Evolutionary conservation across 1,140 invertebrate species (phyloP), one percentile per base, ranked within the genome.

Genomic region (Neoseiulus cucumeris): DNA sequence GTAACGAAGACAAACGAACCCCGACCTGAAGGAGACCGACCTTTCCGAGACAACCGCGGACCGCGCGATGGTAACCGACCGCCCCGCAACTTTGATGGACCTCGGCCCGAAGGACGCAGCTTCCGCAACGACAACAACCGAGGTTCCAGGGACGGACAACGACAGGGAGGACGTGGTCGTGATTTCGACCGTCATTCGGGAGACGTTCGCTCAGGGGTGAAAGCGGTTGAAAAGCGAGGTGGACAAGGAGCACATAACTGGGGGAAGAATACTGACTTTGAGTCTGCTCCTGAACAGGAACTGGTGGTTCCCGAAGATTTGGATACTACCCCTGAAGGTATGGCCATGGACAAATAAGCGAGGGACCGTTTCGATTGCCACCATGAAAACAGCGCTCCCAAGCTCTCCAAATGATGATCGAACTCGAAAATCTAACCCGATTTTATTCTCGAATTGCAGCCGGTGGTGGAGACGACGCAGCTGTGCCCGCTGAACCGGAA

Each of bases 151-250:
- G 51, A 39, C 33, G 33, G 33, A 39, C 33, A 39, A 39, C 33
- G 33, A 39, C 33, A 4, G 4, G 33, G 33, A 6, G 33, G 33
- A 39, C 33, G 33, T 6, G 33, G 33, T 6, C 33, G 33, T 25
- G 51, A 59, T 4, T 59, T 59, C 33, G 51, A 59, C 33, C 51
- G 51, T n/a, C 51, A 33, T 2, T 59, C 51, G 14, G 51, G 51
- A 6, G 51, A 59, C 9, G 22, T 25, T 14, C 51, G 51, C 6
- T 59, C 51, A 2, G 51, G 51, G 17, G 51, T 59, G 17, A 59
- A 59, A 25, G 2, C 51, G 51, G 22, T 25, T 14, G 51, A 59
- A 20, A 59, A 59, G 33, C 51, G 51, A 25, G 51, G 51, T 29
- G 51, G 51, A 17, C 51, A 59, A 25, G 51, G 51, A 20, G 14